These are phyloP conservation scores for Nephrotoma guestfalica DNA, from an alignment of 2,888 invertebrate genomes.

Conservation along the genomic window DNA sequence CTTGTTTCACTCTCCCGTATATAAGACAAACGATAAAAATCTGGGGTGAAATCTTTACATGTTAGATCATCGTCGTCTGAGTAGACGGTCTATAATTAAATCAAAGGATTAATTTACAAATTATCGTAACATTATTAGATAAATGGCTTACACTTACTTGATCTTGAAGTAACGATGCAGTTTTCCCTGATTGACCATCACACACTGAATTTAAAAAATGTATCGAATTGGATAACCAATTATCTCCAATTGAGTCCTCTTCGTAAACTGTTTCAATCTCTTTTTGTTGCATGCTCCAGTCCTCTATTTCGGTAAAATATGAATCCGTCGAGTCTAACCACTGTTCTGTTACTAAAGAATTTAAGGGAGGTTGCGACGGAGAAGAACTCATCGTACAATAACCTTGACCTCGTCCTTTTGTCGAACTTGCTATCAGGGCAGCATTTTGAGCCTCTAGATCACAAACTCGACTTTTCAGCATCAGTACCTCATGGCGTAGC, in stretches of 20 bases:
- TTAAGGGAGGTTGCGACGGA: conserved; percentile 29
- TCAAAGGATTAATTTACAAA: background rate
- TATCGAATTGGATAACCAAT: conserved; percentile 30
- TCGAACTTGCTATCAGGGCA: conserved; percentile 26
- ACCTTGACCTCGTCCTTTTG: conserved; percentile 30
- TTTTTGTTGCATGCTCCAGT: conserved; percentile 34
- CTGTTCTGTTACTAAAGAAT: conserved; percentile 30
- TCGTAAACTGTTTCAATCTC: conserved; percentile 30
- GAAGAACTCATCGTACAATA: conserved; percentile 33
- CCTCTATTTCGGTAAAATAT: conserved; percentile 32
- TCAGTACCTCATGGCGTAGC: conserved; percentile 28
- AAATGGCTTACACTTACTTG: conserved; percentile 22
- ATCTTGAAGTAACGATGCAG: conserved; percentile 29
- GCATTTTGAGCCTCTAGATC: conserved; percentile 32
- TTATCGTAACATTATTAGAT: background rate
- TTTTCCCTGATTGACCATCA: conserved; percentile 28
- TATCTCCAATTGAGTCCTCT: conserved; percentile 26
- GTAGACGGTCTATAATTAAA: conserved; percentile 24
- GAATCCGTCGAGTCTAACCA: conserved; percentile 30
- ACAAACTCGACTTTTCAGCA: conserved; percentile 28
- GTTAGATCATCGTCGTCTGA: conserved; percentile 32
- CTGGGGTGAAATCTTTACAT: conserved; percentile 30
- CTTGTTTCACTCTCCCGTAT: conserved; percentile 27
- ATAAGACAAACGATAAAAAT: conserved; percentile 31
- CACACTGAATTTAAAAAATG: conserved; percentile 30